phyloP scores from a whole-genome alignment of 2,888 invertebrate genomes.

The Chironomus tentans region DNA sequence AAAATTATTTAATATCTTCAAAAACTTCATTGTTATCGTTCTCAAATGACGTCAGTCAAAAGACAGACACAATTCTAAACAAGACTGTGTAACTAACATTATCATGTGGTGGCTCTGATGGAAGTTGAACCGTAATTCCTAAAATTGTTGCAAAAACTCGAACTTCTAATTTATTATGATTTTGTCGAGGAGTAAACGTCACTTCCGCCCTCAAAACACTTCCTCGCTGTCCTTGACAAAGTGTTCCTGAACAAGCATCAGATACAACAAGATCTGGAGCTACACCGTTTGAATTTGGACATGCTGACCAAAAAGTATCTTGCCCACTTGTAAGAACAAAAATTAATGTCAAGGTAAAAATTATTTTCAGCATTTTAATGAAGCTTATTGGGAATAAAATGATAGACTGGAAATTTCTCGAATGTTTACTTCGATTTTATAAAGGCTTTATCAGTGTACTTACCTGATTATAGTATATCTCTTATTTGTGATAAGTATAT shows the following conservation, averaged over 20 bases:
- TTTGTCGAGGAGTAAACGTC: not conserved
- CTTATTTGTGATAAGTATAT: too few relatives aligned
- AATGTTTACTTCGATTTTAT: too few relatives aligned
- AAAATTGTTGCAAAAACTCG: not conserved
- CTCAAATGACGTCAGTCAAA: too few relatives aligned
- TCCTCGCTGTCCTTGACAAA: not conserved
- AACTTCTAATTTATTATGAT: not conserved
- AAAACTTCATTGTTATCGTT: too few relatives aligned
- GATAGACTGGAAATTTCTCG: too few relatives aligned
- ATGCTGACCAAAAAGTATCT: not conserved
- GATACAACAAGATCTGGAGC: not conserved
- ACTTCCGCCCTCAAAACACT: not conserved
- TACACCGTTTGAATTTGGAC: not conserved
- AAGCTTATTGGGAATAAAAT: too few relatives aligned
- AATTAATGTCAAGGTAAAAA: not conserved
- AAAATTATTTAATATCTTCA: too few relatives aligned
- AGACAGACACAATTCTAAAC: too few relatives aligned
- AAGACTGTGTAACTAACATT: too few relatives aligned
- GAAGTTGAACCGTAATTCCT: not conserved
- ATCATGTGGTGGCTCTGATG: not conserved
- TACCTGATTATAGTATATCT: too few relatives aligned
- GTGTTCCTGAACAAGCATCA: not conserved
- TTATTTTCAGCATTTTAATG: too few relatives aligned
- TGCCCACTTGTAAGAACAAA: not conserved
- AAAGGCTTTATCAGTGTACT: too few relatives aligned